phyloP scores from a whole-genome alignment of 2,797 vertebrate genomes.

The Huso huso region DNA sequence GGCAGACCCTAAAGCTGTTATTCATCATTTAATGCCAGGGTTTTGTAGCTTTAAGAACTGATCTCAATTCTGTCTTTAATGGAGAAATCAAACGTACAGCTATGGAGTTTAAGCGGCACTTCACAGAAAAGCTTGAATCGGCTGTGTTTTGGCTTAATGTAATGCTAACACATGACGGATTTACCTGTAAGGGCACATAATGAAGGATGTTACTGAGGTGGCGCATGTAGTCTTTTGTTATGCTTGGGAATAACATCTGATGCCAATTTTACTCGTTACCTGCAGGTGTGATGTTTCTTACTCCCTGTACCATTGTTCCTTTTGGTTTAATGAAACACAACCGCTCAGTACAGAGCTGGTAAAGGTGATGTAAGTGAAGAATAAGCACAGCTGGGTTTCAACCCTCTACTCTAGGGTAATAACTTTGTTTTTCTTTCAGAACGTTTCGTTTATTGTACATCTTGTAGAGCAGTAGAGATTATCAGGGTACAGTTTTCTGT shows the following conservation, averaged over 20 bases:
- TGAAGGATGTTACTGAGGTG: constrained; percentile 47
- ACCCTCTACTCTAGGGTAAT: background rate
- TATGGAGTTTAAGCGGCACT: too few species aligned
- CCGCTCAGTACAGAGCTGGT: constrained; percentile 27
- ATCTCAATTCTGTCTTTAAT: too few species aligned
- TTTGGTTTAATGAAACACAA: constrained; percentile 29
- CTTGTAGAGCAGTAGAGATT: background rate
- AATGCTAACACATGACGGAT: too few species aligned
- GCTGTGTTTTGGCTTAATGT: too few species aligned
- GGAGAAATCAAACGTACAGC: too few species aligned
- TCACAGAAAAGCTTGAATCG: too few species aligned
- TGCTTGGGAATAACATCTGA: constrained; percentile 43
- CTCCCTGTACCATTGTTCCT: constrained; percentile 53
- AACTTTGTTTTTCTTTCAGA: background rate
- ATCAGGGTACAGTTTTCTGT: background rate
- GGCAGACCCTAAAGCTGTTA: too few species aligned
- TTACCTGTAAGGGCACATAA: too few species aligned
- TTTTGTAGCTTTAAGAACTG: too few species aligned
- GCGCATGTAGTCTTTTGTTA: constrained; percentile 48
- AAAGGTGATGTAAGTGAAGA: background rate
- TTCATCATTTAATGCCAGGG: too few species aligned
- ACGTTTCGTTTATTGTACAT: background rate
- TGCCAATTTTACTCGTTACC: constrained; percentile 51
- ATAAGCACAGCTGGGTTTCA: background rate
- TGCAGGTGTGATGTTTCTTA: constrained; percentile 50